These are phyloP conservation scores for Camponotus vicinus DNA, from an alignment of 1,140 invertebrate genomes.

Conservation along the genomic window DNA sequence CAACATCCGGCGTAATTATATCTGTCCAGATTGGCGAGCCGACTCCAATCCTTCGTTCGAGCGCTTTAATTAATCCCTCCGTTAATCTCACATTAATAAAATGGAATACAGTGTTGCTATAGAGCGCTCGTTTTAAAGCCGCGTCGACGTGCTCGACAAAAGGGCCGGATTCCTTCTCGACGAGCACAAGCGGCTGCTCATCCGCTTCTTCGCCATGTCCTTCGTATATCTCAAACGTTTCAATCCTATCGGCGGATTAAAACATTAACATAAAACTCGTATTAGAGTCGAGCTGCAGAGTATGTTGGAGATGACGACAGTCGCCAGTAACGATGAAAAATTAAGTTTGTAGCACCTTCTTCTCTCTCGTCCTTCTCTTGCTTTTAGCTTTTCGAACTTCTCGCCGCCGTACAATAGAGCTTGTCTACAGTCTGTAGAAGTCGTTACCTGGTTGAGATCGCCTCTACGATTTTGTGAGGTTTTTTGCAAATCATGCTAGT, in stretches of 20 bases:
- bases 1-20: conserved; percentile 47
- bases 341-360: conserved; percentile 66
- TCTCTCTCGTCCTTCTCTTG: conserved; percentile 22
- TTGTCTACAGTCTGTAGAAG: conserved; percentile 60
- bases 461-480: conserved; percentile 56
- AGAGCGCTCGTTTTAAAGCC: conserved; percentile 41
- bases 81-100: conserved; percentile 75
- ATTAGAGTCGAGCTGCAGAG: conserved; percentile 65
- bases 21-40: conserved; percentile 33
- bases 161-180: conserved; percentile 41
- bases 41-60: conserved; percentile 34
- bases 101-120: conserved; percentile 58
- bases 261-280: conserved; percentile 80
- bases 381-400: conserved; percentile 70
- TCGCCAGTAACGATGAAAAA: conserved; percentile 80
- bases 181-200: conserved; percentile 35
- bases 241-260: conserved; percentile 79
- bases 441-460: conserved; percentile 60
- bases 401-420: conserved; percentile 62
- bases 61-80: conserved; percentile 77
- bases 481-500: conserved; percentile 75
- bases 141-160: conserved; percentile 57
- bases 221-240: conserved; percentile 68
- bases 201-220: conserved; percentile 7
- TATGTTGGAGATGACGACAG: conserved; percentile 62